These are phyloP conservation scores for Cerastis leucographa DNA, from an alignment of 2,888 invertebrate species.

Conservation along the genomic window DNA sequence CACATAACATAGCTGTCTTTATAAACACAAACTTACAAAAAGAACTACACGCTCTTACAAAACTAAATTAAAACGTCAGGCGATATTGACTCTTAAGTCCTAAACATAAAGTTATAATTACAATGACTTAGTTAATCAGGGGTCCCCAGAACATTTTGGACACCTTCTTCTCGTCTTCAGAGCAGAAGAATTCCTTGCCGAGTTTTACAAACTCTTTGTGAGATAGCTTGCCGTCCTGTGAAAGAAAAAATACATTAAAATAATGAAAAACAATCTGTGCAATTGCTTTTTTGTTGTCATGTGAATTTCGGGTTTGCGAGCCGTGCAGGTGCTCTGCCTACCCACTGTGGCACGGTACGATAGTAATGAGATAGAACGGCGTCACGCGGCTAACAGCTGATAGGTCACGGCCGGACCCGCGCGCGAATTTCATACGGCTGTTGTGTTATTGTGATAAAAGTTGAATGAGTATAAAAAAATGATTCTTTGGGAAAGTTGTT, in stretches of 20 bases:
- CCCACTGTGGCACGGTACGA: too few species aligned
- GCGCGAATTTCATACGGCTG: too few species aligned
- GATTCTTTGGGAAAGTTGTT: too few species aligned
- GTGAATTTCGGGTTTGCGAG: too few species aligned
- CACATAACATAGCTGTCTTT: constrained; percentile 1
- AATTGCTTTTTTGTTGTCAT: too few species aligned
- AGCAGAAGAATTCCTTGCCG: constrained; percentile 95
- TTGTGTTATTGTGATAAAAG: too few species aligned
- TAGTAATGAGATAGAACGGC: too few species aligned
- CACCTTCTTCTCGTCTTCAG: constrained; percentile 93
- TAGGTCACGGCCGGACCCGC: too few species aligned
- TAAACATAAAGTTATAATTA: constrained; percentile 42
- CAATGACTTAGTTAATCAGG: constrained; percentile 88
- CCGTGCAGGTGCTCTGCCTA: too few species aligned
- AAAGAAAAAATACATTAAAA: neutral
- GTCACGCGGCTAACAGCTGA: too few species aligned
- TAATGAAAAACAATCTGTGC: neutral
- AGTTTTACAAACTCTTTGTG: constrained; percentile 95
- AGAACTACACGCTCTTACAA: constrained; percentile 5
- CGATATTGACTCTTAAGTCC: constrained; percentile 46
- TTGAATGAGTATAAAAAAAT: too few species aligned
- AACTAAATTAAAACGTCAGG: constrained; percentile 43
- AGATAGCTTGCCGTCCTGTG: constrained; percentile 93
- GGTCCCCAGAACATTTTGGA: constrained; percentile 97
- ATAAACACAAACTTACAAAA: constrained; percentile 12